Evolutionary conservation across 2,888 invertebrate genomes (phyloP), one percentile per base, ranked within the genome.

Genomic region (Netelia virgata): DNA sequence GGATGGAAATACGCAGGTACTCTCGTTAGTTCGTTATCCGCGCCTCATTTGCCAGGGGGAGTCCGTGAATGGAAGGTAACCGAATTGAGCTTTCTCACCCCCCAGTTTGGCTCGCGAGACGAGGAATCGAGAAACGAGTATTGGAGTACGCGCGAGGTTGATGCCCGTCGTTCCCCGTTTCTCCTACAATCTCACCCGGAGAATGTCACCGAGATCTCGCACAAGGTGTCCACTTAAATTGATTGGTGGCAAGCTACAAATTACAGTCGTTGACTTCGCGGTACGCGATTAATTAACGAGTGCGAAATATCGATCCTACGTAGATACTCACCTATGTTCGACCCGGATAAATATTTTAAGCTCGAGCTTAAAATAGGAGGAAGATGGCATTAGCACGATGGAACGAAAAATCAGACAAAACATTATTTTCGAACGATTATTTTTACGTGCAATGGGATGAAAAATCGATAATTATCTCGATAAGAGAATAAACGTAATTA

Each of bases 211-310:
- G 41, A 59, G 23, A 47, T 43, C 59, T 72, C 14, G 64, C 16
- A 9, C 16, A 36, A 36, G 53, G 47, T 28, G 16, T 20, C 9
- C 57, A 69, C 41, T 36, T 47, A 73, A 77, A 72, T 53, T 86
- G 87, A 89, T 89, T 88, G 88, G 88, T 87, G 85, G 78, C 59
- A 76, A 73, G 85, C 86, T 85, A 50, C 86, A 74, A 86, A 83
- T 86, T 82, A 75, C 53, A 86, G 81, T 66, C 78, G 83, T 81
- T 70, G 70, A 79, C 77, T 74, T 78, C 75, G 41, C 81, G 83
- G 74, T 86, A 83, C 78, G 75, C 18, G 77, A 11, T 70, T 69
- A 78, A 84, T 86, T 86, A 84, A 84, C 82, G 84, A 82, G 78
- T 28, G 68, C 64, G 72, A 82, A 83, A 76, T 82, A 82, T 84